phyloP scores from a whole-genome alignment of 2,888 invertebrate genomes.

The Strigamia transsilvanica region DNA sequence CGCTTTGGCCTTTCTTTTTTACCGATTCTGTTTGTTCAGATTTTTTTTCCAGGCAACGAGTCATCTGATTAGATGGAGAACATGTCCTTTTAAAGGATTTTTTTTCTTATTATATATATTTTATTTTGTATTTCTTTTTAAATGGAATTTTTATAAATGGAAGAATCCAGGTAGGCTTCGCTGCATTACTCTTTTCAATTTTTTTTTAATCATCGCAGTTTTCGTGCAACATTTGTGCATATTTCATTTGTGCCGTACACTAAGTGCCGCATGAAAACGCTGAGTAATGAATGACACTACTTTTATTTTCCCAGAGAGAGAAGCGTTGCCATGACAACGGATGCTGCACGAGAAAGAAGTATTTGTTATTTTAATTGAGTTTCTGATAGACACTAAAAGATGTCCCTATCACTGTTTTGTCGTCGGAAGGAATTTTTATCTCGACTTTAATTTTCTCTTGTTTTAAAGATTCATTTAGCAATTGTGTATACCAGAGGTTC shows the following conservation, averaged over 20 bases:
- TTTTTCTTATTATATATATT: not conserved
- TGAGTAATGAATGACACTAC: slow-evolving; percentile 6
- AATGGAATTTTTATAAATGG: not conserved
- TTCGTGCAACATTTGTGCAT: too few species aligned
- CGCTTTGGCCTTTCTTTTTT: slow-evolving; percentile 14
- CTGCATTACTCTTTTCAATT: not conserved
- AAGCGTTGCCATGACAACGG: not conserved
- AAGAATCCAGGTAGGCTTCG: not conserved
- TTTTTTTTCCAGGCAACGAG: slow-evolving; percentile 32
- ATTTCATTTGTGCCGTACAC: too few species aligned
- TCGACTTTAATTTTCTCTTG: not conserved
- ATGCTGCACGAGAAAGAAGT: not conserved
- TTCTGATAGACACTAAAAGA: not conserved
- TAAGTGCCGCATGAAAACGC: too few species aligned
- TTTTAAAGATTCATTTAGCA: not conserved
- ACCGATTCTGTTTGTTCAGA: slow-evolving; percentile 1
- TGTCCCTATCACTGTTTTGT: not conserved
- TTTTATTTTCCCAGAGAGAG: not conserved
- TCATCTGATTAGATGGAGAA: slow-evolving; percentile 49
- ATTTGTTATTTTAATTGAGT: slow-evolving; percentile 3
- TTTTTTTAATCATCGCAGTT: not conserved
- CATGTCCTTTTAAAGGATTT: slow-evolving; percentile 16
- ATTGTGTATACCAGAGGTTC: not conserved
- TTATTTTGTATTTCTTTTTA: not conserved
- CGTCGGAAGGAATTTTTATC: not conserved